Base-by-base conservation (phyloP, 2,888 invertebrate genomes). In the Eupsilia transversa region DNA sequence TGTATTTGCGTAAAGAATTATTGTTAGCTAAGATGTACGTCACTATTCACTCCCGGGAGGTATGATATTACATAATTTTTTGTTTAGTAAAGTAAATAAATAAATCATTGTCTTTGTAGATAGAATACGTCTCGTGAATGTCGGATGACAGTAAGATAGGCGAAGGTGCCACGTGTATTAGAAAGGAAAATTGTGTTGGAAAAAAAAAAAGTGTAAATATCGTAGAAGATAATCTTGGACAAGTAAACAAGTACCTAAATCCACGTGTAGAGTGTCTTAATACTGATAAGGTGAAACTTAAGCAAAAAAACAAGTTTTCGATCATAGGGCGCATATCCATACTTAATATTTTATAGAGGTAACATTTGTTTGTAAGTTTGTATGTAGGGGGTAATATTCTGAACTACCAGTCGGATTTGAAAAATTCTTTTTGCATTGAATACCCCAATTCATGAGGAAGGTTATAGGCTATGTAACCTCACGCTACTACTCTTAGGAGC, bases 1-100 rank as follows among this genome's bases (percentile, higher is more conserved):
- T 3, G 38, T 71, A 71, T 80, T 81, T 80, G 59, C n/a, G 1
- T 70, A 41, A 68, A 77, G 38, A 82, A 72, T 68, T 56, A 71
- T 82, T 71, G 38, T 69, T 46, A 20, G 56, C 9, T 38, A 52
- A 33, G 46, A 46, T 46, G 61, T 57, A 52, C 68, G 77, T 82
- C 43, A 61, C 46, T 41, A 12, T 68, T 67, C 38, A 65, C 43
- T 57, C 73, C 33, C 27, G 3, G 33, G 61, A 65, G 68, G 7
- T 61, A 69, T 69, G 10, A 60, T 52, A 27, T 66, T 27, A 71
- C 14, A 68, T 46, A 60, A 49, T 66, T 54, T 70, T 80, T 67
- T 30, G 33, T 57, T 27, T 23, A 20, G n/a, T 65, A 20, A 56
- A 23, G 30, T 6, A 30, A 46, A 43, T 46, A 30, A 43, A 23